Evolutionary conservation across 2,888 invertebrate genomes (phyloP).

Genomic region (Callyntrura sp.): DNA sequence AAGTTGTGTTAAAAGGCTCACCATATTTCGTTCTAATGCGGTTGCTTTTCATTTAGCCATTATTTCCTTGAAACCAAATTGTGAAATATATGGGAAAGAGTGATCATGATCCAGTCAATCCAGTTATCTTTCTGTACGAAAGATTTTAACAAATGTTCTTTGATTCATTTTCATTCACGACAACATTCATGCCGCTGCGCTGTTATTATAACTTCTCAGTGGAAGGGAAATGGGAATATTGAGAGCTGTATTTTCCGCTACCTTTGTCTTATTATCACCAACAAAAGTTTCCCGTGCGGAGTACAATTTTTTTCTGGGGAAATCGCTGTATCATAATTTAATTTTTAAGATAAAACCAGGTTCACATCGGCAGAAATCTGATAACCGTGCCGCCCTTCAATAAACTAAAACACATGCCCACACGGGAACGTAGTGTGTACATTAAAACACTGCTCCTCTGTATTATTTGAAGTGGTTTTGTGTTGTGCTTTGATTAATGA

Average conservation of each 20-base stretch:
- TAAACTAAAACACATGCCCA: no score
- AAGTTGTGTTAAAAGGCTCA: slow-evolving; percentile 69
- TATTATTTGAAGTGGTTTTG: slow-evolving; percentile 44
- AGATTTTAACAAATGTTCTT: slow-evolving; percentile 45
- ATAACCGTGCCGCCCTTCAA: no score
- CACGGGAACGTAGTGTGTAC: neutral
- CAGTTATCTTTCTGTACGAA: slow-evolving; percentile 66
- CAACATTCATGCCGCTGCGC: slow-evolving; percentile 21
- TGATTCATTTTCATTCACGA: slow-evolving; percentile 58
- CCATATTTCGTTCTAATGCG: slow-evolving; percentile 22
- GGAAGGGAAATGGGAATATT: no score
- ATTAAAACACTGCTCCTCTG: neutral
- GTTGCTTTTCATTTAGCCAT: slow-evolving; percentile 25
- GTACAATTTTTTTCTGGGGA: slow-evolving; percentile 37
- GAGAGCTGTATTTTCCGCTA: slow-evolving; percentile 33
- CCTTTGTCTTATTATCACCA: slow-evolving; percentile 50
- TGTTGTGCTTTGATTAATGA: slow-evolving; percentile 53
- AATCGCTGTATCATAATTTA: slow-evolving; percentile 68
- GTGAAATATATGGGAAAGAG: slow-evolving; percentile 36
- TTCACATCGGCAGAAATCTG: no score
- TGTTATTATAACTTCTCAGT: slow-evolving; percentile 55
- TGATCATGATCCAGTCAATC: slow-evolving; percentile 72
- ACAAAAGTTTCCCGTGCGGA: neutral
- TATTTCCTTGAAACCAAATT: slow-evolving; percentile 18
- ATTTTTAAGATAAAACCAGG: slow-evolving; percentile 71